phyloP scores from a whole-genome alignment of 2,888 invertebrate species.

The Actias luna region DNA sequence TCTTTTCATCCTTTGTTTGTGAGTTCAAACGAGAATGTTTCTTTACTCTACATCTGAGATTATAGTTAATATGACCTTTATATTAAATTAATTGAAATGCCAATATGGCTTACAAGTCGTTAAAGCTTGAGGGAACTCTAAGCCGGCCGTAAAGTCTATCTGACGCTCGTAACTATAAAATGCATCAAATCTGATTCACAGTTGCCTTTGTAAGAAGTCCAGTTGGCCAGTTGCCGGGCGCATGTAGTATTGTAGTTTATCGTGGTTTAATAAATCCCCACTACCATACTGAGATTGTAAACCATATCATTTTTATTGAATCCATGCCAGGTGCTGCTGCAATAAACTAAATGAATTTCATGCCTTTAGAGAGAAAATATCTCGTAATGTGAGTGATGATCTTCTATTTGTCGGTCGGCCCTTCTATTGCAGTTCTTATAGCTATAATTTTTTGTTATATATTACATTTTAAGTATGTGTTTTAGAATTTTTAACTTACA shows the following conservation, averaged over 20 bases:
- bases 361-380: constrained; percentile 36
- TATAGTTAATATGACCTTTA: constrained; percentile 22
- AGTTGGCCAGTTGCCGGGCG: constrained; percentile 53
- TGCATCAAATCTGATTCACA: constrained; percentile 65
- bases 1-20: constrained; percentile 3
- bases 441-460: not conserved
- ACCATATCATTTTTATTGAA: constrained; percentile 66
- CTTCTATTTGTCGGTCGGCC: not conserved
- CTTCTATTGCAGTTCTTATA: not conserved
- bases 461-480: not conserved
- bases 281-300: constrained; percentile 52
- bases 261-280: constrained; percentile 59
- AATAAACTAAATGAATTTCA: constrained; percentile 56
- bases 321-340: constrained; percentile 60
- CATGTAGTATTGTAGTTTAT: constrained; percentile 62
- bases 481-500: no score
- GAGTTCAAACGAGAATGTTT: constrained; percentile 14
- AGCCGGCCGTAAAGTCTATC: constrained; percentile 60
- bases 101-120: constrained; percentile 44
- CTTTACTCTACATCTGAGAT: constrained; percentile 13
- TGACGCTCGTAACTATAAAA: constrained; percentile 64
- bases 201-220: constrained; percentile 60
- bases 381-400: constrained; percentile 31
- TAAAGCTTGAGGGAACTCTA: constrained; percentile 46
- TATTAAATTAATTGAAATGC: constrained; percentile 38